These are phyloP conservation scores for Chloroceryle amazona DNA, from an alignment of 2,797 vertebrate genomes.

Conservation along the genomic window DNA sequence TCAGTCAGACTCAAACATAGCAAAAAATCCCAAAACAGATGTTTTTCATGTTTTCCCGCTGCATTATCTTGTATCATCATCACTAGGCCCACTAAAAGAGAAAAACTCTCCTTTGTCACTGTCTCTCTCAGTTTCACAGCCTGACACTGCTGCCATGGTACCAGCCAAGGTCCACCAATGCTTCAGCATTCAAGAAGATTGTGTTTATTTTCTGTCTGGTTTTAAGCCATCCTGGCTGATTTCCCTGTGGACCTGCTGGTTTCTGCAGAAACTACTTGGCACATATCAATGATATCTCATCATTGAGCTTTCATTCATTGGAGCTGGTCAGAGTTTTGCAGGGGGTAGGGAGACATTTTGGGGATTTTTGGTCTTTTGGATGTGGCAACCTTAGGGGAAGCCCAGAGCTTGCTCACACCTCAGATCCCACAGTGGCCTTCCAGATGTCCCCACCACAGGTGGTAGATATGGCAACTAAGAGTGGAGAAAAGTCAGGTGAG, in stretches of 20 bases:
- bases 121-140: background rate
- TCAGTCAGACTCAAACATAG: background rate
- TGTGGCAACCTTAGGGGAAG: background rate
- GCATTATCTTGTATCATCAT: background rate
- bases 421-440: background rate
- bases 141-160: background rate
- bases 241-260: background rate
- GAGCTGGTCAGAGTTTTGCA: background rate
- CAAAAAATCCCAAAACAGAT: background rate
- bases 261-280: background rate
- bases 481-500: background rate
- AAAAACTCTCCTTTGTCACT: background rate
- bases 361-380: background rate
- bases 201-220: background rate
- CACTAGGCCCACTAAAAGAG: background rate
- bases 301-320: background rate
- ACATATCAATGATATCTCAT: fast-evolving
- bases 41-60: background rate
- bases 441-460: fast-evolving
- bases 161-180: background rate
- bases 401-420: background rate
- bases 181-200: background rate
- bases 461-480: background rate
- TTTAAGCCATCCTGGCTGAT: background rate
- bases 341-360: fast-evolving